Conservation (phyloP, 1,140 invertebrate genomes). For the Drosophila pseudoobscura region DNA sequence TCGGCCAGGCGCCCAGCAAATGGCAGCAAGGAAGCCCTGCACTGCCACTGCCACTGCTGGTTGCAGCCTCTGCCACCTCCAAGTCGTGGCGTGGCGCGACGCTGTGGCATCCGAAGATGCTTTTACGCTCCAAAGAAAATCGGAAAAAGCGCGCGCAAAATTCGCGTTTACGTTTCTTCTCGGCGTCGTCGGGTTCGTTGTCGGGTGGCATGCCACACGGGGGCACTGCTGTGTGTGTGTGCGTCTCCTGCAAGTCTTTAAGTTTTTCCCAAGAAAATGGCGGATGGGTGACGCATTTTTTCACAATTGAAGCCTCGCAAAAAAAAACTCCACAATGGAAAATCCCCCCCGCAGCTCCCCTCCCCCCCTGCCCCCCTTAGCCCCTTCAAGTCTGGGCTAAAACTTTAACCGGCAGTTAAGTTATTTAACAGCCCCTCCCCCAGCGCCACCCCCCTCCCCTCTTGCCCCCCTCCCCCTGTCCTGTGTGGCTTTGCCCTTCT, state of each 20-base stretch:
- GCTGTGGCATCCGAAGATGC: conserved; percentile 51
- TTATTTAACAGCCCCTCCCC: no score
- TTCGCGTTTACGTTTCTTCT: conserved; percentile 41
- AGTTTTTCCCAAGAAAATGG: conserved; percentile 52
- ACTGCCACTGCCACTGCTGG: no score
- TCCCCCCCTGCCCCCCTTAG: no score
- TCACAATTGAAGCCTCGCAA: no score
- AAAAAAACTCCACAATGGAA: no score
- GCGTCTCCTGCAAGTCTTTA: conserved; percentile 21
- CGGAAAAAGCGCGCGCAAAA: conserved; percentile 71
- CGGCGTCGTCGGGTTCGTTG: neutral
- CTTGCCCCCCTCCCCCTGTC: no score
- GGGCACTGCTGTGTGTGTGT: neutral
- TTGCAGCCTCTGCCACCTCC: conserved; percentile 1
- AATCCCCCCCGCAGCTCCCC: no score
- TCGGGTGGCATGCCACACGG: conserved; percentile 2
- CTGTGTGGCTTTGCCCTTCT: neutral
- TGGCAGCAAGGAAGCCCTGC: conserved; percentile 25
- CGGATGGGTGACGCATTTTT: no score
- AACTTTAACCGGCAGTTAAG: no score
- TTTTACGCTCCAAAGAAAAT: conserved; percentile 40
- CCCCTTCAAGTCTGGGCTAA: no score
- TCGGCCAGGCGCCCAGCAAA: conserved; percentile 69
- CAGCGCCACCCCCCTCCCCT: no score
- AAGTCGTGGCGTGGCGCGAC: conserved; percentile 17